Conservation (phyloP, 2,113 vertebrate species). For the Monarcha castaneiventris region DNA sequence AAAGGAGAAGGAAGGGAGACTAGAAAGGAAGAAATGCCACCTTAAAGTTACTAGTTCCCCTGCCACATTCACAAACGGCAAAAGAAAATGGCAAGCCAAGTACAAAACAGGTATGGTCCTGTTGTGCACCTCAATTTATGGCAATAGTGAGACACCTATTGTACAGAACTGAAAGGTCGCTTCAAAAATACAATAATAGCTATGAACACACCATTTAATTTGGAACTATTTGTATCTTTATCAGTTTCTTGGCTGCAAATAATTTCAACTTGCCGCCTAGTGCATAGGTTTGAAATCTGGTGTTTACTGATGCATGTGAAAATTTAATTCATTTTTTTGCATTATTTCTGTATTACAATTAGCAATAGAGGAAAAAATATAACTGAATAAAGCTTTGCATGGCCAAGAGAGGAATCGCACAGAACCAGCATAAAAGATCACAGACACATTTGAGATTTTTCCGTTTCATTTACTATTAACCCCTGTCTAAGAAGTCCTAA, state of each 20-base stretch:
- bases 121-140: background rate
- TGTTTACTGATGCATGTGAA: background rate
- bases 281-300: background rate
- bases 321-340: background rate
- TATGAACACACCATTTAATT: background rate
- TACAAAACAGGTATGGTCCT: background rate
- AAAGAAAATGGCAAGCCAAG: background rate
- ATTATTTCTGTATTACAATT: background rate
- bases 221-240: background rate
- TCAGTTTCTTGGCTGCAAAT: background rate
- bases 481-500: too few relatives aligned
- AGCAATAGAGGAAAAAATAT: background rate
- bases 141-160: slow-evolving; percentile 64
- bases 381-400: background rate
- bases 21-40: background rate
- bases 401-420: background rate
- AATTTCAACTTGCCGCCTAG: background rate
- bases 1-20: background rate
- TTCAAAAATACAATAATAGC: background rate
- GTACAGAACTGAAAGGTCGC: slow-evolving; percentile 20
- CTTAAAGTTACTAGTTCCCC: background rate
- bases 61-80: background rate
- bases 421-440: background rate
- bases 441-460: fast-evolving
- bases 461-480: background rate